Evolutionary conservation across 2,888 invertebrate genomes (phyloP).

Genomic region (Drosophila kambysellisi): DNA sequence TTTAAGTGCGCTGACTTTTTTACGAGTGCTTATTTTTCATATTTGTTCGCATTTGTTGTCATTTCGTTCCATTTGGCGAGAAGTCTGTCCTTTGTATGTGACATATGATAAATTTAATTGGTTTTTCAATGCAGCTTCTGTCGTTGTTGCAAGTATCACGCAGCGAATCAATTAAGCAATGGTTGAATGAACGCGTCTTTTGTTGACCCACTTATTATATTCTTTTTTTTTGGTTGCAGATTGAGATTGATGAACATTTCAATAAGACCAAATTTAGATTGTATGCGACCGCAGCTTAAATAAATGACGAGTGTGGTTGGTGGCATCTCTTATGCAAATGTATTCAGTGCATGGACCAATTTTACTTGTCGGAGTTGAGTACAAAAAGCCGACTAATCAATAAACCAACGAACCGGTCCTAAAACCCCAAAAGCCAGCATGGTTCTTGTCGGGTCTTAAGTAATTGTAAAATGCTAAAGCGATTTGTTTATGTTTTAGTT

Average conservation of each 20-base stretch:
- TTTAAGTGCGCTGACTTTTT: slow-evolving; percentile 25
- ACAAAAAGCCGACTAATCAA: slow-evolving; percentile 18
- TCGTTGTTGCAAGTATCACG: slow-evolving; percentile 35
- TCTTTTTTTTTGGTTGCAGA: slow-evolving; percentile 5
- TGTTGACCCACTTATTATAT: slow-evolving; percentile 53
- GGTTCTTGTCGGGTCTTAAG: slow-evolving; percentile 54
- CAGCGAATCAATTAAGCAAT: slow-evolving; percentile 65
- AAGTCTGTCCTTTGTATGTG: slow-evolving; percentile 36
- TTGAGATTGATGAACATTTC: slow-evolving; percentile 63
- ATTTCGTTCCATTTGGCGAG: slow-evolving; percentile 48
- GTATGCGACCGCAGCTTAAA: slow-evolving; percentile 22
- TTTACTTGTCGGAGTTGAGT: slow-evolving; percentile 25
- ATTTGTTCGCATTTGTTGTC: slow-evolving; percentile 51
- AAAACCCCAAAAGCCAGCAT: slow-evolving; percentile 28
- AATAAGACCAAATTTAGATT: slow-evolving; percentile 36
- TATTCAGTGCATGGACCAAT: slow-evolving; percentile 47
- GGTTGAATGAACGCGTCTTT: slow-evolving; percentile 47
- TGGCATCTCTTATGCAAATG: slow-evolving; percentile 55
- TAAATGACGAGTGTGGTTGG: neutral
- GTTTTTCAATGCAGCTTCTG: slow-evolving; percentile 38
- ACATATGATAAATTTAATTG: slow-evolving; percentile 70
- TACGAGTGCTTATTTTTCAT: slow-evolving; percentile 60
- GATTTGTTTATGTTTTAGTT: slow-evolving; percentile 65
- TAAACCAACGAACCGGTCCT: slow-evolving; percentile 13
- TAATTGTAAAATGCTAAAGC: slow-evolving; percentile 70